Evolutionary conservation across 2,113 vertebrate genomes (phyloP), one percentile per base, ranked within the genome.

Genomic region (Regulus satrapa): DNA sequence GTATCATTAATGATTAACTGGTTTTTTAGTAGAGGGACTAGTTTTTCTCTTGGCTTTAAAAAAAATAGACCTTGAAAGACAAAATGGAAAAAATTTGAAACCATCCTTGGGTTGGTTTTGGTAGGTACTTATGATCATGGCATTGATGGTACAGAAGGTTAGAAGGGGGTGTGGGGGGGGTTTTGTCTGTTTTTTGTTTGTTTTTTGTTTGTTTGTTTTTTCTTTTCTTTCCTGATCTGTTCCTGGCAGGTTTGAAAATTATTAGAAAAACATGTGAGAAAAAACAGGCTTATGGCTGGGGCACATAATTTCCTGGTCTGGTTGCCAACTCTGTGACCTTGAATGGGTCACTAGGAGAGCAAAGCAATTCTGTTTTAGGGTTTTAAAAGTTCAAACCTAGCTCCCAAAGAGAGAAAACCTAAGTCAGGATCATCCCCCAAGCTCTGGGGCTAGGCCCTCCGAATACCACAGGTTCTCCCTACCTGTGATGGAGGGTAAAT

Each of bases 1-100:
- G 12, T 52, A 41, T 19, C 24, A 55, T 94, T 95, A 95, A 95
- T 89, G 76, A 94, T 94, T 96, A 94, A 92, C 82, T 58, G 26
- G 69, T 81, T 67, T 90, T 72, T 81, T n/a, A n/a, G 38, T 38
- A 62, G 58, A 89, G 48, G 58, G 96, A 85, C 54, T 61, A 85
- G 49, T 49, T 93, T 95, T 89, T 36, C 40, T 63, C 76, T 58
- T 73, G 40, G 26, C 41, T 92, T 92, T 52, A 0, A 54, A 72
- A 88, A 82, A 82, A 59, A 51, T 19, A 83, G 43, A 19, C 19
- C 61, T 88, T 68, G 77, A 91, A 85, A 83, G 59, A 88, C 63
- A 31, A 88, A 88, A 82, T 54, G 51, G 64, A 79, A 96, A 89
- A 85, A n/a, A n/a, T n/a, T n/a, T n/a, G n/a, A n/a, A n/a, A n/a